Base-by-base conservation (phyloP, 2,888 invertebrate genomes). In the Drosophila meridionalis region DNA sequence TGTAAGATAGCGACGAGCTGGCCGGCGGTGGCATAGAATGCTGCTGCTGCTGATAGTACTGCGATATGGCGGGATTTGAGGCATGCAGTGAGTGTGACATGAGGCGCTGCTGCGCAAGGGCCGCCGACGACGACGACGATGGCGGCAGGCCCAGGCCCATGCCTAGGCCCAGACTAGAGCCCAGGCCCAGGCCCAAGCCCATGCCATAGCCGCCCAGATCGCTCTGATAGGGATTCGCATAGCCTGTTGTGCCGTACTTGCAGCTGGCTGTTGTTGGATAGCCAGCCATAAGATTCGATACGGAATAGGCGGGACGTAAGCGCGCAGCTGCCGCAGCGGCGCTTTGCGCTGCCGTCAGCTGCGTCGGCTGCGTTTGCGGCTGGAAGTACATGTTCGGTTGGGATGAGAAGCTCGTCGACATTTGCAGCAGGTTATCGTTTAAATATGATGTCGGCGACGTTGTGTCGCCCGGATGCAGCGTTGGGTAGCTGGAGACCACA, bases 331-430 rank as follows among this genome's bases (percentile, higher is more conserved):
- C 80, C 71, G 86, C 82, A 65, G 85, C 89, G 69, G 78, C 90
- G 48, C 82, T 83, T 53, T 86, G 89, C n/a, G 82, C 83, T 58
- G 87, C 78, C 73, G 91, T 75, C 75, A 83, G 81, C 76, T 86
- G 85, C 67, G 80, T 76, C 68, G 74, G 82, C 76, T 85, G 89
- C 56, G 87, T 76, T 62, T 88, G 87, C 76, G 91, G 92, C 80
- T 93, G 93, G 81, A 93, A 92, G 84, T 93, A 93, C 91, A 93
- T 93, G 61, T 93, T 93, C 56, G 93, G 93, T 71, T 93, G 93
- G 72, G 93, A 93, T 76, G 93, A 93, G 86, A 93, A 93, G 78
- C 92, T 93, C 60, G 90, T 82, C 81, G 93, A 92, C 92, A 93
- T 92, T 90, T 93, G 93, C 91, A 93, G 88, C 53, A 93, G 89